These are phyloP conservation scores for Drosophila watanabei DNA, from an alignment of 1,140 invertebrate species.

Conservation along the genomic window DNA sequence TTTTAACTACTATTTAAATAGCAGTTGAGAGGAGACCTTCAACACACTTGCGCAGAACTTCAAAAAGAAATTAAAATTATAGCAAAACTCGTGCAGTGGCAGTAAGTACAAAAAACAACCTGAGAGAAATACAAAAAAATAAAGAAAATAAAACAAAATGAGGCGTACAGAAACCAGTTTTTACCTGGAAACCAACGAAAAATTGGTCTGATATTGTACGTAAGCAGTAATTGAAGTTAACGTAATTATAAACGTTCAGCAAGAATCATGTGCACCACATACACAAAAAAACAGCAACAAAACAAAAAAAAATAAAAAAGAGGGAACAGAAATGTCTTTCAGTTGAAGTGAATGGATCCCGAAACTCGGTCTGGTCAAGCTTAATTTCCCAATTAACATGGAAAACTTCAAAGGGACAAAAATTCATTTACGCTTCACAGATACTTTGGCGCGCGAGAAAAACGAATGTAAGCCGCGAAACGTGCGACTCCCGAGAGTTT, in stretches of 20 bases:
- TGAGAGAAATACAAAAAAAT: slow-evolving; percentile 25
- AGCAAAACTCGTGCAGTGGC: slow-evolving; percentile 63
- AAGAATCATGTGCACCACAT: slow-evolving; percentile 42
- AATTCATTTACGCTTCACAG: slow-evolving; percentile 62
- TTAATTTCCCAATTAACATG: slow-evolving; percentile 73
- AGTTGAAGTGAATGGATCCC: slow-evolving; percentile 17
- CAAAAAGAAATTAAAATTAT: slow-evolving; percentile 79
- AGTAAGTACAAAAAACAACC: slow-evolving; percentile 8
- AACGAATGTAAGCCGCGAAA: slow-evolving; percentile 52
- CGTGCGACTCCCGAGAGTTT: slow-evolving; percentile 32
- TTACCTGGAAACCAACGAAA: slow-evolving; percentile 52
- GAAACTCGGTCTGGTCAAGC: slow-evolving; percentile 39
- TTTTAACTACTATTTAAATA: slow-evolving; percentile 69
- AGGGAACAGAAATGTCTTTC: slow-evolving; percentile 28
- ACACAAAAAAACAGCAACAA: slow-evolving; percentile 2
- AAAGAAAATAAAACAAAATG: slow-evolving; percentile 39
- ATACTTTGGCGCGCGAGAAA: slow-evolving; percentile 25
- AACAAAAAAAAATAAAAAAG: background rate
- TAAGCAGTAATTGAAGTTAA: slow-evolving; percentile 80
- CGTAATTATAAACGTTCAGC: slow-evolving; percentile 73
- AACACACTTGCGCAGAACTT: slow-evolving; percentile 63
- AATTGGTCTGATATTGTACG: slow-evolving; percentile 74
- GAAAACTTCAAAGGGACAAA: slow-evolving; percentile 65
- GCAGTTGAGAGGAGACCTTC: slow-evolving; percentile 47
- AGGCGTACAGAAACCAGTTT: slow-evolving; percentile 55